Evolutionary conservation across 92 coral and sea anemone genomes (phyloP).

Genomic region (Porites cylindrica): DNA sequence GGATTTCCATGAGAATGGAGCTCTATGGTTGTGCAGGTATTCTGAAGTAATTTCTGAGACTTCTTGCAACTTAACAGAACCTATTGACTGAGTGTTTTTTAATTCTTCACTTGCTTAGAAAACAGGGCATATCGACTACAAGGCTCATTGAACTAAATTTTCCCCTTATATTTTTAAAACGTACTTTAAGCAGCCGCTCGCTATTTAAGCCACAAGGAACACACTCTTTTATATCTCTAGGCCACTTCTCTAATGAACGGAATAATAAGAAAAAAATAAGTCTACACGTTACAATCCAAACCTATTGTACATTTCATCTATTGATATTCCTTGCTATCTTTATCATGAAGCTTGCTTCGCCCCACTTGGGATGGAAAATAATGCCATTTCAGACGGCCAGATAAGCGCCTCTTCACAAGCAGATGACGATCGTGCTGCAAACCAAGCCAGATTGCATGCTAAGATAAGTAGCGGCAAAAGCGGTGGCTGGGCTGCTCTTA

Average conservation of each 20-base stretch:
- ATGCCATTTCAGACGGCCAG: background rate
- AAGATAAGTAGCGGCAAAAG: background rate
- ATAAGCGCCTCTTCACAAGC: conserved; percentile 26
- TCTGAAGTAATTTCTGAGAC: background rate
- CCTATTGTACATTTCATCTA: too few relatives aligned
- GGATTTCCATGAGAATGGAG: conserved; percentile 32
- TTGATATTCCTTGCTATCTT: too few relatives aligned
- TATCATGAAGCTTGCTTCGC: background rate
- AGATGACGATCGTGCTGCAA: conserved; percentile 8
- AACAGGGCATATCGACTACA: too few relatives aligned
- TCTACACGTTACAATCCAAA: too few relatives aligned
- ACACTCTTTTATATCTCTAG: too few relatives aligned
- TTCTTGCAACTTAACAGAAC: background rate
- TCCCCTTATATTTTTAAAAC: too few relatives aligned
- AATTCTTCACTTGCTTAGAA: too few relatives aligned
- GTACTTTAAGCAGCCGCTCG: too few relatives aligned
- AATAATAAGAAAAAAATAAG: too few relatives aligned
- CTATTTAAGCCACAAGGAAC: too few relatives aligned
- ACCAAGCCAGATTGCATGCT: background rate
- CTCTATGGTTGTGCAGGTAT: conserved; percentile 34
- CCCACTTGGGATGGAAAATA: conserved; percentile 34
- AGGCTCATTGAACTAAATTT: too few relatives aligned
- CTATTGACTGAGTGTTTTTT: background rate
- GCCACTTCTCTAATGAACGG: too few relatives aligned
- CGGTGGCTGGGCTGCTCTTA: conserved; percentile 23